Conservation (phyloP, 1,140 invertebrate species). For the Ceratitis capitata region DNA sequence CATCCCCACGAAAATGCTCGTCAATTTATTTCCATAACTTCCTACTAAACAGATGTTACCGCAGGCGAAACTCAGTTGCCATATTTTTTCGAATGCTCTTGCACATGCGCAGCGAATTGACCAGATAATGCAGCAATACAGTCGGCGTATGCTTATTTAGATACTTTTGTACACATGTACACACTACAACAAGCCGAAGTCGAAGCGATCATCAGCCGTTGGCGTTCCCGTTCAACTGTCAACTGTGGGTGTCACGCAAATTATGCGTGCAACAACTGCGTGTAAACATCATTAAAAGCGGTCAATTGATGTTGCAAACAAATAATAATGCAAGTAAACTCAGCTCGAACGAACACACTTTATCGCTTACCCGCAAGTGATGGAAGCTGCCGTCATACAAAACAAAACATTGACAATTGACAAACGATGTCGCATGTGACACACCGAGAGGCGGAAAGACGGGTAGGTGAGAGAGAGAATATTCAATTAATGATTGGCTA, state of each 20-base stretch:
- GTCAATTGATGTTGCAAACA: not conserved
- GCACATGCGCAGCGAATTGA: not conserved
- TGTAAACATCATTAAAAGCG: slow-evolving; percentile 4
- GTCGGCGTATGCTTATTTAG: not conserved
- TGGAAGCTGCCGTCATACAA: not conserved
- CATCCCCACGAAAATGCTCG: not conserved
- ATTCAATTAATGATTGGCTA: not conserved
- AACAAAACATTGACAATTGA: not conserved
- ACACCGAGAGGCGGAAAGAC: not conserved
- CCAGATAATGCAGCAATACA: not conserved
- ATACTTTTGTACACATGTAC: too few relatives aligned
- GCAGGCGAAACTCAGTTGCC: not conserved
- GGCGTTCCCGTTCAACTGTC: not conserved
- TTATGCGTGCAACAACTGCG: not conserved
- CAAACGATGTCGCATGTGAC: slow-evolving; percentile 12
- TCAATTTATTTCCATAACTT: too few relatives aligned
- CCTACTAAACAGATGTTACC: not conserved
- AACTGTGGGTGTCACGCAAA: slow-evolving; percentile 20
- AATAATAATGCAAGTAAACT: not conserved
- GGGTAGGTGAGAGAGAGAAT: not conserved
- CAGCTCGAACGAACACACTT: too few relatives aligned
- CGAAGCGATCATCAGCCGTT: not conserved
- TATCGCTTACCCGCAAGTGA: not conserved
- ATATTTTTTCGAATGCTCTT: not conserved
- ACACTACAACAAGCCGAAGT: not conserved